phyloP scores from a whole-genome alignment of 2,797 vertebrate genomes.

The Mionectes olivaceus region DNA sequence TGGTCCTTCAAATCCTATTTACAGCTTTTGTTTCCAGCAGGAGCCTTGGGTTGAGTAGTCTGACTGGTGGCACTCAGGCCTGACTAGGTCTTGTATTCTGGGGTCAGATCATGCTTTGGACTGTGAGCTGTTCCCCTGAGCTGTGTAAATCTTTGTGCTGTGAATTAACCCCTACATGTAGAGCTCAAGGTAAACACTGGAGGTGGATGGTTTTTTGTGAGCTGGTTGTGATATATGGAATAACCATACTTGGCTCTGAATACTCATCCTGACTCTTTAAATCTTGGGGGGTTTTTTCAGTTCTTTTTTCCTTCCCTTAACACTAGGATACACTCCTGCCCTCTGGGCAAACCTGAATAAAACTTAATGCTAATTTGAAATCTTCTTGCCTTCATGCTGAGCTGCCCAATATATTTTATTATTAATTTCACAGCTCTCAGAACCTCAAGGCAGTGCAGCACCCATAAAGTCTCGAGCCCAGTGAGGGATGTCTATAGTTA shows the following conservation, averaged over 20 bases:
- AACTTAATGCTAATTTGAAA: not conserved
- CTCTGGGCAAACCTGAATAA: not conserved
- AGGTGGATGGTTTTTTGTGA: not conserved
- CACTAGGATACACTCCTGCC: not conserved
- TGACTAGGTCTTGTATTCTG: not conserved
- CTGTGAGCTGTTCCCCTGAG: not conserved
- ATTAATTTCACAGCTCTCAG: constrained; percentile 20
- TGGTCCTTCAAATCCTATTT: not conserved
- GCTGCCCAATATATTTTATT: not conserved
- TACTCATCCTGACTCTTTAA: not conserved
- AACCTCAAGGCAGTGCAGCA: not conserved
- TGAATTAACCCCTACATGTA: accelerated
- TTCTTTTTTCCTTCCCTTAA: not conserved
- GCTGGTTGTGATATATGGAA: not conserved
- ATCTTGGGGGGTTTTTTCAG: not conserved
- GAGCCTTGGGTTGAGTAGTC: not conserved
- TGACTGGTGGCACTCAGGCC: accelerated
- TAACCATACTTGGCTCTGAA: not conserved
- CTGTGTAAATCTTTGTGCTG: accelerated
- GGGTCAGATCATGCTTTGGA: not conserved
- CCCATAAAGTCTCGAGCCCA: not conserved
- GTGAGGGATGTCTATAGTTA: not conserved
- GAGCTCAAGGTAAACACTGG: not conserved
- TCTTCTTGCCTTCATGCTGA: not conserved
- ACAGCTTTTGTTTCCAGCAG: not conserved